These are phyloP conservation scores for Mormyrops boulengeri DNA, from an alignment of 2,797 vertebrate genomes.

Conservation along the genomic window DNA sequence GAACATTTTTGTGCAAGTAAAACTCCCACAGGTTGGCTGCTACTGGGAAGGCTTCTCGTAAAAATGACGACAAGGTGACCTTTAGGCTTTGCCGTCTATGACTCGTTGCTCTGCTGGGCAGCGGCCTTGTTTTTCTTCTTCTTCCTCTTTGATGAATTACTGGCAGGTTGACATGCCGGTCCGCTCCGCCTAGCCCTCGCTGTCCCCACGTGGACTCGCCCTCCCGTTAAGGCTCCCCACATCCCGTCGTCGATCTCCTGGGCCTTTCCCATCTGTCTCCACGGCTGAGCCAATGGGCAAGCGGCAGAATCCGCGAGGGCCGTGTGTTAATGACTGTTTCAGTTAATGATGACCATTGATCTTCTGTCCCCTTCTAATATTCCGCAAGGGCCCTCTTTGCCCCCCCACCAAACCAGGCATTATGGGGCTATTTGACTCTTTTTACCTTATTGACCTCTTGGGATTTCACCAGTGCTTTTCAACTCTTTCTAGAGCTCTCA, in stretches of 20 bases:
- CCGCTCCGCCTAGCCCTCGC: constrained; percentile 12
- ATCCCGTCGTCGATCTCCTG: constrained; percentile 25
- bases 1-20: background rate
- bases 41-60: background rate
- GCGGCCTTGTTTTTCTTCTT: constrained; percentile 33
- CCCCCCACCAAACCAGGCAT: background rate
- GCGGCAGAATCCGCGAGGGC: constrained; percentile 14
- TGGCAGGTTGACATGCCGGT: constrained; percentile 39
- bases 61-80: constrained; percentile 6
- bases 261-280: background rate
- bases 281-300: background rate
- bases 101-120: constrained; percentile 31
- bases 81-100: constrained; percentile 19
- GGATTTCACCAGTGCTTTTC: background rate
- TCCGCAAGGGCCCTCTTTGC: background rate
- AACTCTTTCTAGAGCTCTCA: background rate
- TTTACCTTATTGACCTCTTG: background rate
- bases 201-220: constrained; percentile 38
- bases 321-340: constrained; percentile 23
- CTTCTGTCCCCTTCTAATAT: background rate
- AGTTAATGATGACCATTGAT: background rate
- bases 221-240: constrained; percentile 57
- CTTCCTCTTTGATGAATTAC: constrained; percentile 52
- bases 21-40: background rate
- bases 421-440: background rate